These are phyloP conservation scores for Basileuterus tristriatus DNA, from an alignment of 2,797 vertebrate species.

Conservation along the genomic window DNA sequence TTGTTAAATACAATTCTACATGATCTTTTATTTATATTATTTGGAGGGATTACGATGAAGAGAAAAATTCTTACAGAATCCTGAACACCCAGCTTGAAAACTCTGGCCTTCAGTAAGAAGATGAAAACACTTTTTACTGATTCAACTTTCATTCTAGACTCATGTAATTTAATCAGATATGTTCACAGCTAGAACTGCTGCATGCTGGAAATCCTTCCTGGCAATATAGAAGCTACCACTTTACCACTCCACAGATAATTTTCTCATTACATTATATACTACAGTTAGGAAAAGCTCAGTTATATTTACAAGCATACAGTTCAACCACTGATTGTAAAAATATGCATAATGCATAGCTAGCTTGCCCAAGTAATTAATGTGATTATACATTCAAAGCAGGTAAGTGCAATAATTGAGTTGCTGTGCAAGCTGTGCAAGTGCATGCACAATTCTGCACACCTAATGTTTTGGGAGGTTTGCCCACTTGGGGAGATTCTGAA, in stretches of 20 bases:
- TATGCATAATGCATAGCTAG: conserved; percentile 47
- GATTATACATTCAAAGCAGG: conserved; percentile 57
- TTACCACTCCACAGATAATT: conserved; percentile 62
- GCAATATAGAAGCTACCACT: conserved; percentile 57
- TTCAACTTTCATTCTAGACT: conserved; percentile 61
- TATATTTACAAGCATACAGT: conserved; percentile 54
- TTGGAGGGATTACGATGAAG: neutral
- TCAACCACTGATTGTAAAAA: conserved; percentile 49
- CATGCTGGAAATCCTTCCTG: conserved; percentile 62
- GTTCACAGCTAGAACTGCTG: conserved; percentile 63
- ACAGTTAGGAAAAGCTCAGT: conserved; percentile 44
- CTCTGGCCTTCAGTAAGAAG: conserved; percentile 32
- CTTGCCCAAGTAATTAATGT: conserved; percentile 54
- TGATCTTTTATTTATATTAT: conserved; percentile 2
- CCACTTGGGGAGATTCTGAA: neutral
- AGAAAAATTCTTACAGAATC: neutral
- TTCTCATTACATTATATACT: conserved; percentile 61
- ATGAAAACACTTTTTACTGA: conserved; percentile 58
- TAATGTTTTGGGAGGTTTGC: conserved; percentile 35
- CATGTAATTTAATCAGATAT: conserved; percentile 69
- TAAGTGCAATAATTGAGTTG: conserved; percentile 40
- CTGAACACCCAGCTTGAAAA: conserved; percentile 23
- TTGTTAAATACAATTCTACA: neutral
- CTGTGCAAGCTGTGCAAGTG: conserved; percentile 41
- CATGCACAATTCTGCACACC: conserved; percentile 45